Evolutionary conservation across 1,140 invertebrate species (phyloP), one percentile per base, ranked within the genome.

Genomic region (Antheraea pernyi): DNA sequence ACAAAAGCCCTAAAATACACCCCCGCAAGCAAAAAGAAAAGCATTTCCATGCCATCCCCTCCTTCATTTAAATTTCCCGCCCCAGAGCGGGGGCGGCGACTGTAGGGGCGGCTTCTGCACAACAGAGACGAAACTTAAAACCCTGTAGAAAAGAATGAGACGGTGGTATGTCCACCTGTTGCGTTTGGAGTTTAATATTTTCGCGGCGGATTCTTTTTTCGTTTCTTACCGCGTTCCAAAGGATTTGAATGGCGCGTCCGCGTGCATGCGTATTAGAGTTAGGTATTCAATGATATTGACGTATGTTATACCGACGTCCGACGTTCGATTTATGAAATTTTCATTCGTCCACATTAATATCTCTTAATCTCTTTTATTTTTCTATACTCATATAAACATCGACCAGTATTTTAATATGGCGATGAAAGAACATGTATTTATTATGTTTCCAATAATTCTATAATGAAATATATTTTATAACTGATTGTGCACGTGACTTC

Each of bases 11-110:
- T 88, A 88, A 86, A 88, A 85, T 80, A 42, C 11, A 83, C 82
- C 87, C 85, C 87, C 79, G 84, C 79, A 82, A 88, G 85, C 81
- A 90, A 90, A 91, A 91, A 91, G 89, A 91, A 91, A 91, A 89
- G 80, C 83, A 84, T 89, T 89, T 88, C 82, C 87, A 88, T 84
- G 80, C 81, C 83, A 82, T 82, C 89, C 88, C 87, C 88, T 85
- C 87, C 86, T 82, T 85, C 81, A 82, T 86, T 88, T 82, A 80
- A 83, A 86, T 88, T 92, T 91, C 85, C 89, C 89, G 85, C 86
- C 88, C 87, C 79, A 81, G 78, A 79, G 82, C 77, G 82, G 82
- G 85, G 89, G 88, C 86, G 89, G 86, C 86, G 86, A 82, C 85
- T 69, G 75, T 85, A 84, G 88, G 87, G 88, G 88, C 84, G 88